Conservation (phyloP, 2,797 vertebrate genomes). For the Gymnoscopelus braueri region DNA sequence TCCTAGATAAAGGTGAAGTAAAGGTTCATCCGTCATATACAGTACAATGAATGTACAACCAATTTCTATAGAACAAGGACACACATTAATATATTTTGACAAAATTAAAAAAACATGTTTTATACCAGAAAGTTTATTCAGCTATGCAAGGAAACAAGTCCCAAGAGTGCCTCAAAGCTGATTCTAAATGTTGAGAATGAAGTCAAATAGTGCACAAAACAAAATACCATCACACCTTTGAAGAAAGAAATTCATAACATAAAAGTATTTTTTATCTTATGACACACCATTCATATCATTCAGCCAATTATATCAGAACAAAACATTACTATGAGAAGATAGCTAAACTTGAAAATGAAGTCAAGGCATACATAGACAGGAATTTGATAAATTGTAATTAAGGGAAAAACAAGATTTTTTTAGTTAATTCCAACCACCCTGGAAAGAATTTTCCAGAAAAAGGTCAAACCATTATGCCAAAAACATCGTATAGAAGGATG, state of each 20-base stretch:
- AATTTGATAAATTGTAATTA: conserved; percentile 8
- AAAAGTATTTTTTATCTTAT: conserved; percentile 21
- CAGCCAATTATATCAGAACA: conserved; percentile 1
- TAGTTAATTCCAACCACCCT: too few relatives aligned
- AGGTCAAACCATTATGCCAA: neutral
- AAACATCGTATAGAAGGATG: neutral
- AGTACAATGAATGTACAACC: too few relatives aligned
- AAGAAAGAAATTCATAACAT: conserved; percentile 29
- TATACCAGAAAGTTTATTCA: conserved; percentile 64
- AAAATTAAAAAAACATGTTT: neutral
- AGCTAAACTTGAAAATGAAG: neutral
- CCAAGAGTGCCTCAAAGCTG: conserved; percentile 23
- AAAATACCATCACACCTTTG: conserved; percentile 36
- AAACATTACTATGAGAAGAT: neutral
- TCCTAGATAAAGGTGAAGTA: too few relatives aligned
- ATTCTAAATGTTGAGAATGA: conserved; percentile 13
- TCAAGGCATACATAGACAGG: neutral
- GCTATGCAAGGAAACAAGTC: conserved; percentile 41
- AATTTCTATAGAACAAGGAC: too few relatives aligned
- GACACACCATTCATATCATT: conserved; percentile 13
- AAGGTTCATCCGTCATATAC: too few relatives aligned
- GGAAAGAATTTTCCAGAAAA: neutral
- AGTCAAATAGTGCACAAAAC: conserved; percentile 12
- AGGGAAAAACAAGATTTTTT: neutral
- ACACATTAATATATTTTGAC: too few relatives aligned